A percentile compares a stretch with the other conserved stretches of the same genome.
phyloP scores from a whole-genome alignment of 2,888 invertebrate species.

The Dichetophora obliterata region DNA sequence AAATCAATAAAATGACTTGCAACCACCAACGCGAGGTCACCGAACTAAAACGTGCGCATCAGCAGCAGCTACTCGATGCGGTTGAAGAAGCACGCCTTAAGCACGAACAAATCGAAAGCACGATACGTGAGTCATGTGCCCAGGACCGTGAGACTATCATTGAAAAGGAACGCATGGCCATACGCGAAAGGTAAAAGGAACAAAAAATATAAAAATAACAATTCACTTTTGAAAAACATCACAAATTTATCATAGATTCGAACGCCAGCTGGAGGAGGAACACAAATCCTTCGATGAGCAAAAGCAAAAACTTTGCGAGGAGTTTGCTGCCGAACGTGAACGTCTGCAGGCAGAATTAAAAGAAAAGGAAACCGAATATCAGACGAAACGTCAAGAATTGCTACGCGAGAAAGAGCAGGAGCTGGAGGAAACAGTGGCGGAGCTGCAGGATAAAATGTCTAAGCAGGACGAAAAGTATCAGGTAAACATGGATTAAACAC shows the following conservation, averaged over 20 bases:
- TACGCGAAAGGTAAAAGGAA: slow-evolving; percentile 71
- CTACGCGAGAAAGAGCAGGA: slow-evolving; percentile 70
- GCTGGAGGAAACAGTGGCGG: slow-evolving; percentile 70
- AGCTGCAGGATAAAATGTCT: slow-evolving; percentile 72
- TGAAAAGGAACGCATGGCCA: slow-evolving; percentile 74
- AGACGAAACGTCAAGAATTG: slow-evolving; percentile 67
- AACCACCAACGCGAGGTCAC: slow-evolving; percentile 78
- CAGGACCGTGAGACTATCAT: slow-evolving; percentile 76
- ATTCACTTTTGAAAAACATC: not conserved
- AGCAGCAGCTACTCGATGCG: slow-evolving; percentile 79
- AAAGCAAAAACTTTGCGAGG: slow-evolving; percentile 71
- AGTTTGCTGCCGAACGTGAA: slow-evolving; percentile 70
- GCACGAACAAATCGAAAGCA: slow-evolving; percentile 75
- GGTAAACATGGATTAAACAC: slow-evolving; percentile 44
- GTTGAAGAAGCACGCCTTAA: slow-evolving; percentile 77
- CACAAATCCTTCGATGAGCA: slow-evolving; percentile 73
- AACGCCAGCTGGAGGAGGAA: slow-evolving; percentile 73
- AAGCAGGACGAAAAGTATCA: slow-evolving; percentile 69
- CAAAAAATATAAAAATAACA: not conserved
- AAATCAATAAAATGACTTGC: slow-evolving; percentile 83
- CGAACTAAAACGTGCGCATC: slow-evolving; percentile 71
- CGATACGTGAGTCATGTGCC: slow-evolving; percentile 74
- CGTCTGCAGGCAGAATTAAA: slow-evolving; percentile 68
- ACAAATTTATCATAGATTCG: slow-evolving; percentile 65
- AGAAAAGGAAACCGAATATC: slow-evolving; percentile 70